These are phyloP conservation scores for Drosophila paranaensis DNA, from an alignment of 2,888 invertebrate species.

Conservation along the genomic window DNA sequence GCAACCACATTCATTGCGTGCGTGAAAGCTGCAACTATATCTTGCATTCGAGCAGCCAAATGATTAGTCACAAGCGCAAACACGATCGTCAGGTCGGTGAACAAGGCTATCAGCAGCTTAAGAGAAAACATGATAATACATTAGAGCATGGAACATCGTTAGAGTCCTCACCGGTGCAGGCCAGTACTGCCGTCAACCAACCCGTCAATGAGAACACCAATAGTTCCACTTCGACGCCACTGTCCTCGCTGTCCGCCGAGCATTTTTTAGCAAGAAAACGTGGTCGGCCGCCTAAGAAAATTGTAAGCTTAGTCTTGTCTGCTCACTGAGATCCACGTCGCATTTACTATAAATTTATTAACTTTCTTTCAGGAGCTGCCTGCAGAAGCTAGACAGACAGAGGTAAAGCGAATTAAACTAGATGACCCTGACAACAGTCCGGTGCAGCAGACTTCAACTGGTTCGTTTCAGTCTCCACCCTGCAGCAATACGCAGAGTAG, in stretches of 20 bases:
- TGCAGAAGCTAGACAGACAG: slow-evolving; percentile 57
- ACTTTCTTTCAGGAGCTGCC: slow-evolving; percentile 72
- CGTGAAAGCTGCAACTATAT: slow-evolving; percentile 97
- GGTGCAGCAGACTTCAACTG: neutral
- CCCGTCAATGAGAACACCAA: slow-evolving; percentile 16
- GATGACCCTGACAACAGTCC: slow-evolving; percentile 57
- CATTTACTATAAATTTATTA: neutral
- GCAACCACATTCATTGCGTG: slow-evolving; percentile 99
- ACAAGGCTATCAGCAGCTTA: slow-evolving; percentile 84
- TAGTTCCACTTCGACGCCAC: slow-evolving; percentile 77
- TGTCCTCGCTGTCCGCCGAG: slow-evolving; percentile 83
- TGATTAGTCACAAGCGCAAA: slow-evolving; percentile 98
- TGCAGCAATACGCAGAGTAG: slow-evolving; percentile 22
- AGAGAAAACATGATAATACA: slow-evolving; percentile 75
- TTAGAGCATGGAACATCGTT: slow-evolving; percentile 20
- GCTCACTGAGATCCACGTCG: too few relatives aligned
- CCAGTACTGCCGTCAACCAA: slow-evolving; percentile 12
- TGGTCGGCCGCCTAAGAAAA: slow-evolving; percentile 83
- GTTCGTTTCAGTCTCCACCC: slow-evolving; percentile 8
- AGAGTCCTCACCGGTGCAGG: slow-evolving; percentile 62
- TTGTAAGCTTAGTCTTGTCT: slow-evolving; percentile 67
- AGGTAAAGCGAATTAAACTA: slow-evolving; percentile 77
- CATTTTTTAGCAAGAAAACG: slow-evolving; percentile 83
- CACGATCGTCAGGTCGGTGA: slow-evolving; percentile 98
- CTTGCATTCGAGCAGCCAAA: slow-evolving; percentile 97